Percentiles rank a stretch among this genome's conserved stretches.
Evolutionary conservation across 2,113 vertebrate genomes (phyloP).

Genomic region (Morphnarchus princeps): DNA sequence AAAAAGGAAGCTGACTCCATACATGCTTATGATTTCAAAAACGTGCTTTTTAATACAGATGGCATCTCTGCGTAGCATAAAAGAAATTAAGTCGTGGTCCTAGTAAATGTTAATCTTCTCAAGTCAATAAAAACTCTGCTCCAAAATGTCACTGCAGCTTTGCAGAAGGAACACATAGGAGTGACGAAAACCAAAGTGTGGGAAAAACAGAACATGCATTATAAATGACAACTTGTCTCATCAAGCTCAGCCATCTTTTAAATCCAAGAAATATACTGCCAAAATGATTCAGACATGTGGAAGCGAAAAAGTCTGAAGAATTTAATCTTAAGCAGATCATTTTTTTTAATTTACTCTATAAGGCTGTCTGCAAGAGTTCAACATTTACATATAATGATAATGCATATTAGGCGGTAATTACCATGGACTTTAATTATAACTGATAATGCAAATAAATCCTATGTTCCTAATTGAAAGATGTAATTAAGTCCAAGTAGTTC

Average conservation of each 20-base stretch:
- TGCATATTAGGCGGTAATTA: constrained; percentile 39
- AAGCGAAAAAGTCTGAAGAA: constrained; percentile 25
- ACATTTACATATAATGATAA: constrained; percentile 52
- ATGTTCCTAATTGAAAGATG: constrained; percentile 26
- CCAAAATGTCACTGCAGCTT: neutral
- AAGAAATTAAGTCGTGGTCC: neutral
- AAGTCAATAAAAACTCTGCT: constrained; percentile 16
- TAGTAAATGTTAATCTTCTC: neutral
- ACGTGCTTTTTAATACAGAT: neutral
- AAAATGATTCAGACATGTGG: constrained; percentile 25
- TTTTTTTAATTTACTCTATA: constrained; percentile 45
- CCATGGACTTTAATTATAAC: constrained; percentile 54
- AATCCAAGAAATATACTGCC: constrained; percentile 16
- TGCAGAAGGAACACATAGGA: neutral
- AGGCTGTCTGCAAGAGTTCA: neutral
- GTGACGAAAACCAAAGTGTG: neutral
- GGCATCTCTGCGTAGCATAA: neutral
- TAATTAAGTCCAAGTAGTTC: constrained; percentile 35
- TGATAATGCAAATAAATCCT: constrained; percentile 52
- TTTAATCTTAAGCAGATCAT: constrained; percentile 40
- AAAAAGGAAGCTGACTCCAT: neutral
- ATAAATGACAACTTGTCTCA: constrained; percentile 36
- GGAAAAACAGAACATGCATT: constrained; percentile 1
- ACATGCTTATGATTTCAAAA: neutral
- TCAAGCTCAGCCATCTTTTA: constrained; percentile 29